Evolutionary conservation across 2,888 invertebrate species (phyloP).

Genomic region (Ceraclea dissimilis): DNA sequence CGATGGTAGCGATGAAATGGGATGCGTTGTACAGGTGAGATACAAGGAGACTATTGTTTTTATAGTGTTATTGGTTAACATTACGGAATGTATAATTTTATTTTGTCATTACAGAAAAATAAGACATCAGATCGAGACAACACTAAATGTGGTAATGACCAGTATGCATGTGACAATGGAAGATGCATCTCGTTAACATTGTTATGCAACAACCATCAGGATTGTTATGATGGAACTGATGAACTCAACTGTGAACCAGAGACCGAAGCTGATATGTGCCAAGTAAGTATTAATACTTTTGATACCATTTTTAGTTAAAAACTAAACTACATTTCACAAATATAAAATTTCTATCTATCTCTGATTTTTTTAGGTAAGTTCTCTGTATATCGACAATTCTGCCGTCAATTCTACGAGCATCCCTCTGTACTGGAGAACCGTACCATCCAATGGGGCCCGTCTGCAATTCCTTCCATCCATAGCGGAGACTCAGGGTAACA

Average conservation of each 20-base stretch:
- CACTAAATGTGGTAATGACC: slow-evolving; percentile 30
- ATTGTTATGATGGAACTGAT: slow-evolving; percentile 70
- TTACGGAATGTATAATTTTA: too few relatives aligned
- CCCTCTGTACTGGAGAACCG: slow-evolving; percentile 57
- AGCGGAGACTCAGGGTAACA: slow-evolving; percentile 37
- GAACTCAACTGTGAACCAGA: slow-evolving; percentile 57
- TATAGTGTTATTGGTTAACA: too few relatives aligned
- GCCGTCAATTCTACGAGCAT: slow-evolving; percentile 57
- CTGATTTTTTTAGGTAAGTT: slow-evolving; percentile 40
- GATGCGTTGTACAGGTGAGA: slow-evolving; percentile 13
- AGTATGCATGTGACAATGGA: slow-evolving; percentile 45
- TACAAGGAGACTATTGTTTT: too few relatives aligned
- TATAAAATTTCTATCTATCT: background rate
- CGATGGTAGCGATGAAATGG: slow-evolving; percentile 47
- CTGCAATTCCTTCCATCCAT: slow-evolving; percentile 66
- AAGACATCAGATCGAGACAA: slow-evolving; percentile 8
- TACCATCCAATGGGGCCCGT: slow-evolving; percentile 39
- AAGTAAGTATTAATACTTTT: slow-evolving; percentile 6
- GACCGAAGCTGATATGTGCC: slow-evolving; percentile 25
- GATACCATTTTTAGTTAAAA: background rate
- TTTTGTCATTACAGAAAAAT: slow-evolving; percentile 28
- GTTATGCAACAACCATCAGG: slow-evolving; percentile 59
- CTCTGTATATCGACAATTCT: slow-evolving; percentile 58
- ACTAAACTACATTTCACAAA: background rate
- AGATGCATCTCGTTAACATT: slow-evolving; percentile 53